These are phyloP conservation scores for Zygothrica quintamaculata DNA, from an alignment of 2,888 invertebrate genomes.

Conservation along the genomic window DNA sequence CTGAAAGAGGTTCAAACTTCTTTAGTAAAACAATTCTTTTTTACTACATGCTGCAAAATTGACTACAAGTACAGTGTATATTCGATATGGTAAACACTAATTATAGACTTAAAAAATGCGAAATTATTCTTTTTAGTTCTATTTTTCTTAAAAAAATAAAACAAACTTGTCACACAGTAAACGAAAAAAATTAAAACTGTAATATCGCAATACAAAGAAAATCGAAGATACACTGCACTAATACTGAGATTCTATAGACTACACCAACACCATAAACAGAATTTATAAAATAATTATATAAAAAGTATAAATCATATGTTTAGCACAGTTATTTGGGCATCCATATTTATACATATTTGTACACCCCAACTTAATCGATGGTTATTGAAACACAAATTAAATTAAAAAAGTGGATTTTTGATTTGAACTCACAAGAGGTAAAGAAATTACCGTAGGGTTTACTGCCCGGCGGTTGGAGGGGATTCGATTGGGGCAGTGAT, in stretches of 20 bases:
- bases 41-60: neutral
- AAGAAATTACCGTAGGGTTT: conserved; percentile 93
- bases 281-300: neutral
- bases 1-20: conserved; percentile 84
- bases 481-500: conserved; percentile 91
- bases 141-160: neutral
- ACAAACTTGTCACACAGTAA: conserved; percentile 3
- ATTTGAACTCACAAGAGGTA: conserved; percentile 85
- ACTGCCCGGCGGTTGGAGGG: conserved; percentile 95
- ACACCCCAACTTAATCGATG: conserved; percentile 8
- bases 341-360: conserved; percentile 10
- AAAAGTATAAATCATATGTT: conserved; percentile 9
- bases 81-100: neutral
- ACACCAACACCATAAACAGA: conserved; percentile 30
- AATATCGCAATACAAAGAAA: too few species aligned
- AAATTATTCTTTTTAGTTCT: neutral
- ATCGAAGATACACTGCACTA: too few species aligned
- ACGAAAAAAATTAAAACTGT: too few species aligned
- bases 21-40: neutral
- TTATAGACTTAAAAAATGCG: neutral
- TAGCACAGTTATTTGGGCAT: conserved; percentile 26
- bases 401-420: conserved; percentile 71
- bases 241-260: too few species aligned
- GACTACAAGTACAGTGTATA: neutral
- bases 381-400: conserved; percentile 55